Percentiles rank a stretch among this genome's conserved stretches.
Evolutionary conservation across 2,113 vertebrate genomes (phyloP).

Genomic region (Toxotes jaculatrix): DNA sequence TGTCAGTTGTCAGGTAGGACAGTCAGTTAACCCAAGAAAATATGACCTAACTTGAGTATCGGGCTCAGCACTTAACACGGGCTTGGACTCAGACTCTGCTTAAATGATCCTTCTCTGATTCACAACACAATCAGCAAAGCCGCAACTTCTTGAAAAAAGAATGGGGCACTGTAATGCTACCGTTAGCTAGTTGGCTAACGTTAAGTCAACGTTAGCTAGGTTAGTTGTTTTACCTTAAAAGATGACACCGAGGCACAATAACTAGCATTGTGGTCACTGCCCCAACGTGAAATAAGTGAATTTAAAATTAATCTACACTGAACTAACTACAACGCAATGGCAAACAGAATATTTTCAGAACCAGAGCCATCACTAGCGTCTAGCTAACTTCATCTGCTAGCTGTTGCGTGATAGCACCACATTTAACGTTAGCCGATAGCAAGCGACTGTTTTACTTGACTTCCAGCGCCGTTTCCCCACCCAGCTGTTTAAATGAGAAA

Average conservation of each 20-base stretch:
- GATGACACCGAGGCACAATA: background rate
- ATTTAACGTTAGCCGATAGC: slow-evolving; percentile 3
- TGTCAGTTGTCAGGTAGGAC: background rate
- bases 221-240: background rate
- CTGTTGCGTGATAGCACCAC: slow-evolving; percentile 30
- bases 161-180: background rate
- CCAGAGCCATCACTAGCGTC: slow-evolving; percentile 31
- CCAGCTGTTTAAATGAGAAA: background rate
- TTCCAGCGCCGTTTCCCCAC: background rate
- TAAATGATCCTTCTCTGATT: background rate
- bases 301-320: background rate
- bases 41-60: background rate
- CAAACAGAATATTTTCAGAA: slow-evolving; percentile 21
- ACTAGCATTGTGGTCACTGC: background rate
- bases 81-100: background rate
- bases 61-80: background rate
- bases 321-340: slow-evolving; percentile 32
- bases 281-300: background rate
- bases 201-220: background rate
- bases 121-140: background rate
- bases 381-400: slow-evolving; percentile 52
- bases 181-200: slow-evolving; percentile 23
- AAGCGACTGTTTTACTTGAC: slow-evolving; percentile 6
- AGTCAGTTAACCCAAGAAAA: background rate
- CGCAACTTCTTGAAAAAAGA: background rate